Evolutionary conservation across 1,140 invertebrate genomes (phyloP).

Genomic region (Zaprionus kolodkinae): DNA sequence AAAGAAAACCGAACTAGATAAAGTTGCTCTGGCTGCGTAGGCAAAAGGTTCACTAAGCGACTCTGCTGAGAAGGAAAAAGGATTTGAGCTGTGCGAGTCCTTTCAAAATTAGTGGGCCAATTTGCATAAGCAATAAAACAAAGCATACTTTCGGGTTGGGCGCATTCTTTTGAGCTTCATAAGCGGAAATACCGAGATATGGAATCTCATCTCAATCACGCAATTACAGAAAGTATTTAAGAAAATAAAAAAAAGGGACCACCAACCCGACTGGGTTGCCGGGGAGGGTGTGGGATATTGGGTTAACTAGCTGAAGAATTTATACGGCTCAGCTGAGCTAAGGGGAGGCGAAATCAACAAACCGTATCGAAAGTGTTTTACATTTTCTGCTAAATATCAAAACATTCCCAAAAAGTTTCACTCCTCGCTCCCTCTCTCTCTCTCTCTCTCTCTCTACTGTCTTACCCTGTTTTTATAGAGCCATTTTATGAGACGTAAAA

Average conservation of each 20-base stretch:
- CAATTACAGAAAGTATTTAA: conserved; percentile 23
- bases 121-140: conserved; percentile 66
- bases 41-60: conserved; percentile 50
- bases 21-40: conserved; percentile 27
- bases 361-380: conserved; percentile 9
- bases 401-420: conserved; percentile 50
- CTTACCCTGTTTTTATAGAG: conserved; percentile 46
- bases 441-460: neutral
- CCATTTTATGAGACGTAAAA: conserved; percentile 76
- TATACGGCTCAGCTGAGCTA: neutral
- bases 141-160: conserved; percentile 18
- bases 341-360: neutral
- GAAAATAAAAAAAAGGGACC: neutral
- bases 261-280: neutral
- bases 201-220: conserved; percentile 14
- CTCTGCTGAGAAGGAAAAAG: conserved; percentile 42
- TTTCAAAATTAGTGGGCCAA: conserved; percentile 63
- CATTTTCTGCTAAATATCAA: conserved; percentile 51
- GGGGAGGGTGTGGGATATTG: too few species aligned
- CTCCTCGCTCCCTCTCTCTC: neutral
- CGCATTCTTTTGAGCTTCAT: conserved; percentile 13
- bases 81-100: conserved; percentile 46
- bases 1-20: conserved; percentile 67
- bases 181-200: conserved; percentile 19
- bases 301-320: neutral